These are phyloP conservation scores for Hestina assimilis DNA, from an alignment of 1,140 invertebrate species.

Conservation along the genomic window DNA sequence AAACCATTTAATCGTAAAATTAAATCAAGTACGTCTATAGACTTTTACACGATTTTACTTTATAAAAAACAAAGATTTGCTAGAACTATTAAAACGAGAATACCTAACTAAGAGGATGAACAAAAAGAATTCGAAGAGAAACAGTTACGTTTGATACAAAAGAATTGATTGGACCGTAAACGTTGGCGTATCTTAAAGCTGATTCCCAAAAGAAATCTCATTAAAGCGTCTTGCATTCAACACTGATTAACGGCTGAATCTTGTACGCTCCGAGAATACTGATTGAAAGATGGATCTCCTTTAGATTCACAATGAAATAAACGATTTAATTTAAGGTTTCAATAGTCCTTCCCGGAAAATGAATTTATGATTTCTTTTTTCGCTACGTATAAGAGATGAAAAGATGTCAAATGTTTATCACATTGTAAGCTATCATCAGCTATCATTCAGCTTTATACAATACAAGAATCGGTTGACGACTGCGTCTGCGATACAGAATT, in stretches of 20 bases:
- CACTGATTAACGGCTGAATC: constrained; percentile 33
- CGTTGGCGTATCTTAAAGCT: constrained; percentile 24
- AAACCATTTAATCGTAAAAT: too few species aligned
- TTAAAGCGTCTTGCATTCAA: constrained; percentile 33
- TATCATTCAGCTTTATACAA: too few species aligned
- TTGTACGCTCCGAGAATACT: constrained; percentile 34
- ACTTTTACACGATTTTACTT: too few species aligned
- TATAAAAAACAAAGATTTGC: not conserved
- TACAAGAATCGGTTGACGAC: too few species aligned
- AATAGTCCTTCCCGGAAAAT: constrained; percentile 9
- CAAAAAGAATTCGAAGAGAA: not conserved
- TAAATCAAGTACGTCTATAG: too few species aligned
- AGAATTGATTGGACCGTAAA: constrained; percentile 32
- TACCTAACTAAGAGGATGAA: not conserved
- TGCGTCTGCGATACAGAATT: too few species aligned
- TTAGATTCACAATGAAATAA: constrained; percentile 24
- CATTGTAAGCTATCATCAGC: too few species aligned
- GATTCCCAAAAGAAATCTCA: constrained; percentile 38
- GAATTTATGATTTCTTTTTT: constrained; percentile 2
- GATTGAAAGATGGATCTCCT: constrained; percentile 29
- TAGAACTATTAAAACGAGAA: not conserved
- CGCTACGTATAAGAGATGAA: not conserved
- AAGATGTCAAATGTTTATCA: too few species aligned
- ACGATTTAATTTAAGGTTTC: constrained; percentile 27
- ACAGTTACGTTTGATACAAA: constrained; percentile 18